Evolutionary conservation across 1,140 invertebrate species (phyloP), one percentile per base, ranked within the genome.

Genomic region (Brachionus calyciflorus): DNA sequence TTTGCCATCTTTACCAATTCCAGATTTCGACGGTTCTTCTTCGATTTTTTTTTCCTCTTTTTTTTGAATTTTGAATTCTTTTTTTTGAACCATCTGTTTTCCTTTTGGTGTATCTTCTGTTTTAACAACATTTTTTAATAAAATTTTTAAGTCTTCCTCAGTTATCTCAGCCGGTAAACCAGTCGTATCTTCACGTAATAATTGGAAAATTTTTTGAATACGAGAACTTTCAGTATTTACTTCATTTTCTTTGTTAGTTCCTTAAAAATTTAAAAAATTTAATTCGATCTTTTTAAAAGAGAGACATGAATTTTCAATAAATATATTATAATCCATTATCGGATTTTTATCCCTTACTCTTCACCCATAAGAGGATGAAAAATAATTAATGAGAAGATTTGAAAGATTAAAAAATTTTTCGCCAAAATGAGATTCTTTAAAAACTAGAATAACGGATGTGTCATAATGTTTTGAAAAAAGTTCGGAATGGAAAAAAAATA

Each of bases 1-100:
- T 79, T 79, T 79, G 48, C 79, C 82, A 80, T 81, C 81, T 80
- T 46, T 68, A 77, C 77, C 70, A 75, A 79, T 80, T 53, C 78
- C 77, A 28, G 51, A 79, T 76, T 78, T 40, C 46, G 33, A 57
- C 17, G 49, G 21, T 63, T 79, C 77, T 70, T 77, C 46, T 57
- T 76, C 53, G 76, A n/a, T 19, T 28, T 46, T 19, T n/a, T 60
- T 49, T 53, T 55, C 65, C 46, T 77, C 33, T 37, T 68, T 37
- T 24, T 65, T 76, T 41, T 40, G 24, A 17, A 40, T n/a, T 55
- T 33, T 69, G 40, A 70, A 21, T 65, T 77, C 78, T 57, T 79
- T 78, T 10, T 80, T 76, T 40, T 80, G 80, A 78, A 80, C 81
- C 24, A 78, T 80, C 3, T 80, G 79, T 51, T 78, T 57, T 0